phyloP scores from a whole-genome alignment of 2,113 vertebrate species.

The Brachyhypopomus occidentalis region DNA sequence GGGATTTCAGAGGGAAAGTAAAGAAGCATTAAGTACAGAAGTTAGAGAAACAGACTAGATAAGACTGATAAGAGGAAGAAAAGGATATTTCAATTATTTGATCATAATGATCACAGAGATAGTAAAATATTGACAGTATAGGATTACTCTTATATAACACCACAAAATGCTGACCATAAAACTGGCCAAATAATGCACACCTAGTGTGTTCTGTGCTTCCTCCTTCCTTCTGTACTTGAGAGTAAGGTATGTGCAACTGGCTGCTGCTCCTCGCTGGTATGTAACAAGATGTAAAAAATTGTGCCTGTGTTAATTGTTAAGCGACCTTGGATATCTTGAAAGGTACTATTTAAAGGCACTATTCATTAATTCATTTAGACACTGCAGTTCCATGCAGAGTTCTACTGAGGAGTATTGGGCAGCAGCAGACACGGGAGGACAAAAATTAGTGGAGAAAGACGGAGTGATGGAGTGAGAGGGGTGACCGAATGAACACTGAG shows the following conservation, averaged over 20 bases:
- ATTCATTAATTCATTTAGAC: conserved; percentile 65
- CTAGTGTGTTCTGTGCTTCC: no score
- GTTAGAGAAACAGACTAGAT: conserved; percentile 17
- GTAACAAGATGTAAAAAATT: no score
- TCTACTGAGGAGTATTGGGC: conserved; percentile 61
- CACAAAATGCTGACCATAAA: no score
- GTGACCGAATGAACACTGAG: conserved; percentile 43
- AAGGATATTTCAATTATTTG: not conserved
- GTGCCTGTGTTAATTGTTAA: no score
- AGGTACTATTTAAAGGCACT: no score
- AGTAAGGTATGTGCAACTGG: no score
- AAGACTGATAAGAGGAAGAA: conserved; percentile 16
- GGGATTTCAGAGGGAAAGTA: not conserved
- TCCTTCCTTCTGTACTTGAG: no score
- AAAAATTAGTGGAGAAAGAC: conserved; percentile 54
- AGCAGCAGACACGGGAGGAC: conserved; percentile 75
- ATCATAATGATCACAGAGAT: not conserved
- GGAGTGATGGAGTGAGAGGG: conserved; percentile 1
- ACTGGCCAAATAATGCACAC: no score
- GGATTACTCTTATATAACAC: not conserved
- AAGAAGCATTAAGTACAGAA: conserved; percentile 37
- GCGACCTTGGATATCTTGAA: no score
- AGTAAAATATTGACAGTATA: not conserved
- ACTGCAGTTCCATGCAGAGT: conserved; percentile 90
- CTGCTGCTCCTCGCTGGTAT: no score